These are phyloP conservation scores for Neomorphus geoffroyi DNA, from an alignment of 2,797 vertebrate genomes.

Conservation along the genomic window DNA sequence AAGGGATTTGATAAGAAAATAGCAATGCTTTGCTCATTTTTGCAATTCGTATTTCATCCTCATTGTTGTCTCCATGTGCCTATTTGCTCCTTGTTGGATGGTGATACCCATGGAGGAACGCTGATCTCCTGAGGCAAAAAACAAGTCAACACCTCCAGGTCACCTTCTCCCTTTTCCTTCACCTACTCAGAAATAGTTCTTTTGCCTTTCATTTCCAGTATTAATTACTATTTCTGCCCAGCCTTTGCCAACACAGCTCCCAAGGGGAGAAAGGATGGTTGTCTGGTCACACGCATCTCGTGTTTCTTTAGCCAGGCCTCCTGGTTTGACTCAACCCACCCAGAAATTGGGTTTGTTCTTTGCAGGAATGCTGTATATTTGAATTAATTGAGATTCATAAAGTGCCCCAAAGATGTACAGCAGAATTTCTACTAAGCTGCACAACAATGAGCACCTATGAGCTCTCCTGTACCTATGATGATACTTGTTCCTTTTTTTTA, in stretches of 20 bases:
- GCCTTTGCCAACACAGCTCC: background rate
- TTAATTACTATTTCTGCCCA: background rate
- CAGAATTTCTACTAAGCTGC: background rate
- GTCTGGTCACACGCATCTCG: background rate
- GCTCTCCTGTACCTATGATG: background rate
- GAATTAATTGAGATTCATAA: background rate
- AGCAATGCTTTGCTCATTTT: background rate
- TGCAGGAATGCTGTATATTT: background rate
- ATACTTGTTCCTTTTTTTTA: background rate
- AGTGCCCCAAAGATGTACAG: rapidly evolving
- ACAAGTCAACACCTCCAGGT: background rate
- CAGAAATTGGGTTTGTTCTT: background rate
- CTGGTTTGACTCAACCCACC: background rate
- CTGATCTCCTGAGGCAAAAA: background rate
- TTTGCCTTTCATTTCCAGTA: background rate
- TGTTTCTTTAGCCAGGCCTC: background rate
- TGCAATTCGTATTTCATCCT: background rate
- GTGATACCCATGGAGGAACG: background rate
- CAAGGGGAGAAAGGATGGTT: background rate
- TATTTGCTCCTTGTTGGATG: background rate
- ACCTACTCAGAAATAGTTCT: background rate
- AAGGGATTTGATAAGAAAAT: background rate
- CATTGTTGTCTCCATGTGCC: background rate
- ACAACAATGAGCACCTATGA: background rate
- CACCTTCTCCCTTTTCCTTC: background rate